Base-by-base conservation (phyloP, 1,140 invertebrate species). In the Heterodera schachtii region DNA sequence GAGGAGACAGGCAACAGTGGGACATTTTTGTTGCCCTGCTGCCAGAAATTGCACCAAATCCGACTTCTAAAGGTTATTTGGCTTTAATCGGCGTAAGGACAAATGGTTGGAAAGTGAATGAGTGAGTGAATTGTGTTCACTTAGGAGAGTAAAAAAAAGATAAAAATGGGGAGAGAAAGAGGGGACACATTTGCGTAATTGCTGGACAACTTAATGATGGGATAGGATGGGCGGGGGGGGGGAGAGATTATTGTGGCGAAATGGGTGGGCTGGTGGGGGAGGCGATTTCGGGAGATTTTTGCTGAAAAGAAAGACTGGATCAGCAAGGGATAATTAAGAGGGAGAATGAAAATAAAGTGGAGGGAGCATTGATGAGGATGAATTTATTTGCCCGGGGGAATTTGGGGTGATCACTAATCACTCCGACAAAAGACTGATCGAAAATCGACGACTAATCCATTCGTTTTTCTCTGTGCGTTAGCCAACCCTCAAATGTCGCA, bases 31-130 rank as follows among this genome's bases (percentile, higher is more conserved):
- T 6, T 52, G 31, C 31, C 31, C 31, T 31, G 31, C 31, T 31
- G 31, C 31, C 31, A 31, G 31, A 0, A 31, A 31, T 31, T 31
- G 31, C 31, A 31, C 31, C 31, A 60, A 60, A 60, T 60, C 11
- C 19, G 19, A 13, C 57, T 60, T 60, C 16, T 60, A 13, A 52
- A 11, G 49, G 13, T 60, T 16, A 60, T 16, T 16, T 60, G 11
- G 16, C 69, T 71, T n/a, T 41, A 71, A 71, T 71, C 21, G 69
- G 69, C 69, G 69, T 71, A 31, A 60, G 16, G 57, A 60, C 57
- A 60, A 60, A 60, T 71, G 69, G 5, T 46, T 41, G 69, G 31
- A 9, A 71, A 71, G 69, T 71, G 69, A 71, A 31, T 46, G 69
- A 46, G 5, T 60, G 19, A 31, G 31, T 31, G 31, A 31, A 31